phyloP scores from a whole-genome alignment of 2,888 invertebrate genomes.

The Molanna angustata region DNA sequence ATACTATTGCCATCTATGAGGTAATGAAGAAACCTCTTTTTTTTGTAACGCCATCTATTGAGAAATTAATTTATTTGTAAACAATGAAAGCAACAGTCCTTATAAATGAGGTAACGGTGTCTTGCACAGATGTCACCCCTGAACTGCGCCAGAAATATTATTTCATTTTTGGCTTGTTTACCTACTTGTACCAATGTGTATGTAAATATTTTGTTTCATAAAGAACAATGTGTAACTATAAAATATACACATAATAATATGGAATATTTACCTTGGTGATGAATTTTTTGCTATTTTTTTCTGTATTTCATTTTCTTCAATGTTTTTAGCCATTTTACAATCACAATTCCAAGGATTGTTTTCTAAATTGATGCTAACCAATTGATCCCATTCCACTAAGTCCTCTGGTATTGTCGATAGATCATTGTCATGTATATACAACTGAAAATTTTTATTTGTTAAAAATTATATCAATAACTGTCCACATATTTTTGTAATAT shows the following conservation, averaged over 20 bases:
- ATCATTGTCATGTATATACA: constrained; percentile 62
- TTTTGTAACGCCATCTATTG: too few relatives aligned
- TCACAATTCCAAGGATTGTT: constrained; percentile 67
- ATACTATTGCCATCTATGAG: too few relatives aligned
- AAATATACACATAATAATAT: background rate
- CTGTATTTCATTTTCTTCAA: constrained; percentile 8
- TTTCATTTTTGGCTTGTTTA: too few relatives aligned
- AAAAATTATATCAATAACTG: background rate
- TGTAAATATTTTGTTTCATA: too few relatives aligned
- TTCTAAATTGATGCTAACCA: constrained; percentile 56
- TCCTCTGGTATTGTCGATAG: constrained; percentile 54
- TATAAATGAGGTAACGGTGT: too few relatives aligned
- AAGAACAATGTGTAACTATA: too few relatives aligned
- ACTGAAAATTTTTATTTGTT: constrained; percentile 41
- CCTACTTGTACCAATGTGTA: too few relatives aligned
- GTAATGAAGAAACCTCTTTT: too few relatives aligned
- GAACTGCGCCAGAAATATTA: too few relatives aligned
- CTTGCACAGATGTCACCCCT: too few relatives aligned
- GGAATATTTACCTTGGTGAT: constrained; percentile 9
- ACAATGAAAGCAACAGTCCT: too few relatives aligned
- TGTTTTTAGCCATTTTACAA: constrained; percentile 48
- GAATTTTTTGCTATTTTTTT: constrained; percentile 11
- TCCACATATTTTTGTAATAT: background rate
- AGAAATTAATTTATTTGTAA: too few relatives aligned
- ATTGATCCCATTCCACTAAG: constrained; percentile 54